Conservation (phyloP, 2,113 vertebrate genomes). For the Cyrtonyx montezumae region DNA sequence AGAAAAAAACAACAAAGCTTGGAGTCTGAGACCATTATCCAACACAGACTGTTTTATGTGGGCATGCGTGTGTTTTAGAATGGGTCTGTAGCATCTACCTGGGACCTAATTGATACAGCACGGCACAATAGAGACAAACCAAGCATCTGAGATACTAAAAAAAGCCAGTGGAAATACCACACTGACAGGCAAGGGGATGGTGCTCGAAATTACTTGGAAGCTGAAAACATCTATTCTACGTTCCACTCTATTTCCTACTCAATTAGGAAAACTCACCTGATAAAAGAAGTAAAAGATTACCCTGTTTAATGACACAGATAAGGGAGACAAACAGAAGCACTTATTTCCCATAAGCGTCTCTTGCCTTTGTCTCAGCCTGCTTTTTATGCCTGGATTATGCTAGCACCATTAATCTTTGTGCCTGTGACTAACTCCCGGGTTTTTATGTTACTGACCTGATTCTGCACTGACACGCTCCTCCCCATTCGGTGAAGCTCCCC, state of each 20-base stretch:
- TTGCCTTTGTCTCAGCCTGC: slow-evolving; percentile 13
- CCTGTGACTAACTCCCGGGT: not conserved
- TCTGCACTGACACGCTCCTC: slow-evolving; percentile 62
- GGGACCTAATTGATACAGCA: accelerated
- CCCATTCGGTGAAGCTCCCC: slow-evolving; percentile 33
- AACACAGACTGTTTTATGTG: not conserved
- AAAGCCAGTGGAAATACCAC: not conserved
- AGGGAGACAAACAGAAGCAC: not conserved
- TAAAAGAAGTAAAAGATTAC: not conserved
- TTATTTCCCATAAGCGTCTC: not conserved
- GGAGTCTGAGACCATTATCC: not conserved
- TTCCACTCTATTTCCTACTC: not conserved
- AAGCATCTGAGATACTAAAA: not conserved
- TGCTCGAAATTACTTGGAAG: not conserved
- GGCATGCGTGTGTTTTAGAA: not conserved
- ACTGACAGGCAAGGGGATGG: not conserved
- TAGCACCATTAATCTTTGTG: not conserved
- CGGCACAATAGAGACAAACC: not conserved
- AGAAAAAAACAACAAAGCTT: not conserved
- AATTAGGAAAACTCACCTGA: not conserved
- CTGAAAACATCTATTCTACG: not conserved
- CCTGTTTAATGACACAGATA: not conserved
- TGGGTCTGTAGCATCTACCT: not conserved
- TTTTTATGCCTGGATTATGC: not conserved
- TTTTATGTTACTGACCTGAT: slow-evolving; percentile 49